These are phyloP conservation scores for Sclerodermus sp. DNA, from an alignment of 2,888 invertebrate genomes.

Conservation along the genomic window DNA sequence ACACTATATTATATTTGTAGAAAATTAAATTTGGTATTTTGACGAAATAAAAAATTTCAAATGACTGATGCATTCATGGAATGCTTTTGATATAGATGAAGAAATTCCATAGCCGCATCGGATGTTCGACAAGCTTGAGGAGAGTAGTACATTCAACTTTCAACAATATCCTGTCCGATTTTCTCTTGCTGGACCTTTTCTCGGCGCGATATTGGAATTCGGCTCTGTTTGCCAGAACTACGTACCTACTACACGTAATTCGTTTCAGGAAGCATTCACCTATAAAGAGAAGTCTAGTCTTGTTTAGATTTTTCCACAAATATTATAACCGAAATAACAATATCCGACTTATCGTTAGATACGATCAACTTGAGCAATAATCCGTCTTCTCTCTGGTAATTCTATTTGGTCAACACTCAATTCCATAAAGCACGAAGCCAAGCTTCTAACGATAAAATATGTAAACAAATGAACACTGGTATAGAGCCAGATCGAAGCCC, in stretches of 20 bases:
- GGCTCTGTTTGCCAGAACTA: conserved; percentile 30
- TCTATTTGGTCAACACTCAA: no score
- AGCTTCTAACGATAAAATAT: no score
- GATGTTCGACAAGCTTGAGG: conserved; percentile 9
- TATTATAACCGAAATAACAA: no score
- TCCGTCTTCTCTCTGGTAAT: no score
- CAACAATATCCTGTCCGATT: conserved; percentile 18
- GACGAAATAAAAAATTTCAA: conserved; percentile 2
- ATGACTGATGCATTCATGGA: conserved; percentile 6
- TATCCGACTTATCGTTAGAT: no score
- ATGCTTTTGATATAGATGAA: conserved; percentile 9
- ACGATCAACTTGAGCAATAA: no score
- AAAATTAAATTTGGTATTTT: no score
- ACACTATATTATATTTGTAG: no score
- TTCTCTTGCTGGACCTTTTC: conserved; percentile 11
- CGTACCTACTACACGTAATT: conserved; percentile 30
- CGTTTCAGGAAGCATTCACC: conserved; percentile 20
- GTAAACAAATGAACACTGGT: no score
- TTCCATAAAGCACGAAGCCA: no score
- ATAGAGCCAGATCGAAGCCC: no score
- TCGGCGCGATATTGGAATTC: conserved; percentile 32
- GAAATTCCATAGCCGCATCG: conserved; percentile 17
- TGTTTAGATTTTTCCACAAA: no score
- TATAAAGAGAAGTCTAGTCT: background rate
- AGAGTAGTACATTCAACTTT: conserved; percentile 10